These are phyloP conservation scores for Apamea sordens DNA, from an alignment of 2,888 invertebrate genomes.

Conservation along the genomic window DNA sequence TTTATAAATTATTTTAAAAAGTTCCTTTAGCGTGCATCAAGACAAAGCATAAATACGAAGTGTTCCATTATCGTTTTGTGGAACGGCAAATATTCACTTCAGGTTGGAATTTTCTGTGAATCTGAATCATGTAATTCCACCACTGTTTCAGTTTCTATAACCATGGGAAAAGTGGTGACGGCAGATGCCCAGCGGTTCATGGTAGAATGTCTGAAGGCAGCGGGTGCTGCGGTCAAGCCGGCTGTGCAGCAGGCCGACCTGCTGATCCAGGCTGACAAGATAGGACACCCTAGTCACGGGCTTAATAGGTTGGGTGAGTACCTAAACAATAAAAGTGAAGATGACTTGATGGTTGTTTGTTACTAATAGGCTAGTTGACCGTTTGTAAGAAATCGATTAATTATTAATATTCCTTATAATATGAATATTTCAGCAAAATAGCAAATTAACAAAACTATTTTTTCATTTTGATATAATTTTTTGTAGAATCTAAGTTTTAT, in stretches of 20 bases:
- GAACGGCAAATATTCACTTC: neutral
- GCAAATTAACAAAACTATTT: too few relatives aligned
- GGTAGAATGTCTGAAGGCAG: slow-evolving; percentile 91
- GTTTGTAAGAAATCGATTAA: too few relatives aligned
- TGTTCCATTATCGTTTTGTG: neutral
- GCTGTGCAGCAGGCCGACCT: slow-evolving; percentile 92
- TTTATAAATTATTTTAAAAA: neutral
- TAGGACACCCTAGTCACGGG: slow-evolving; percentile 97
- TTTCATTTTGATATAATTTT: too few relatives aligned
- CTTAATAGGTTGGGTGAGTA: slow-evolving; percentile 93
- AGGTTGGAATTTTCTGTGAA: neutral
- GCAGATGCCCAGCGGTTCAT: slow-evolving; percentile 91
- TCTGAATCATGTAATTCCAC: neutral
- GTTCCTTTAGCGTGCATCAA: neutral
- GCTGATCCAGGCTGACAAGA: slow-evolving; percentile 93
- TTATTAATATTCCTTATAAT: too few relatives aligned
- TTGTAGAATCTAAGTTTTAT: too few relatives aligned
- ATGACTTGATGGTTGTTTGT: neutral
- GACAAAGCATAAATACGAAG: neutral
- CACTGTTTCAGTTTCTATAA: slow-evolving; percentile 7
- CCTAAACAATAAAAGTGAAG: neutral
- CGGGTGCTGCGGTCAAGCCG: slow-evolving; percentile 90
- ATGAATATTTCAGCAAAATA: too few relatives aligned
- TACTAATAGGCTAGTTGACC: too few relatives aligned
- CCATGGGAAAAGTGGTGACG: slow-evolving; percentile 85